These are phyloP conservation scores for Monomorium pharaonis DNA, from an alignment of 1,140 invertebrate species.

Conservation along the genomic window DNA sequence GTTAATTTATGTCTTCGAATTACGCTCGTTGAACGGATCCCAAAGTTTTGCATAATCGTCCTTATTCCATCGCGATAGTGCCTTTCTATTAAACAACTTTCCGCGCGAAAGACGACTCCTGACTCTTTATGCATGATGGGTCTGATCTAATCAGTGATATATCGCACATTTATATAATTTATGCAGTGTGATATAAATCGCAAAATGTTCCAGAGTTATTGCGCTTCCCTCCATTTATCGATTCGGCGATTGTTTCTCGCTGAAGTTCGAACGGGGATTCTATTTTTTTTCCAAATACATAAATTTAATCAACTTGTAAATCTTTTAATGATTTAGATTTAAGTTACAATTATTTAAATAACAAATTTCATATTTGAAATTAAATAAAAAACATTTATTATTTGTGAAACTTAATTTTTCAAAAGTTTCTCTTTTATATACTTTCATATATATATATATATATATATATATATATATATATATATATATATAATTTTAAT, in stretches of 20 bases:
- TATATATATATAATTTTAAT: not conserved
- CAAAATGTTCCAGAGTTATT: conserved; percentile 21
- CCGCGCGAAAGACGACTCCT: conserved; percentile 33
- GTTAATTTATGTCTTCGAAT: conserved; percentile 77
- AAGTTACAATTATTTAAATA: not conserved
- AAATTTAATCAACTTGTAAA: not conserved
- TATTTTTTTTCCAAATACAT: not conserved
- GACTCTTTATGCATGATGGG: conserved; percentile 38
- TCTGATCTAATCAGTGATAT: conserved; percentile 39
- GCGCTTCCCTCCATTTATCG: not conserved
- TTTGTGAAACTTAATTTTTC: not conserved
- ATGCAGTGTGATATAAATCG: conserved; percentile 36
- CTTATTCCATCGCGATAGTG: conserved; percentile 50
- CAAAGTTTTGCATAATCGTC: conserved; percentile 54
- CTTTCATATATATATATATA: not conserved
- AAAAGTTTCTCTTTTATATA: not conserved
- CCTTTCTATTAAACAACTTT: conserved; percentile 60
- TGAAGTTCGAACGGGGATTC: not conserved
- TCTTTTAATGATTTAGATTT: not conserved
- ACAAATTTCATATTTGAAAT: not conserved
- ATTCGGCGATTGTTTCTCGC: not conserved
- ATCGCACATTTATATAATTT: conserved; percentile 49
- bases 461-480: not conserved
- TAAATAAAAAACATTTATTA: not conserved
- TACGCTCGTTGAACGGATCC: conserved; percentile 50